These are phyloP conservation scores for Xyrauchen texanus DNA, from an alignment of 2,113 vertebrate genomes.

Conservation along the genomic window DNA sequence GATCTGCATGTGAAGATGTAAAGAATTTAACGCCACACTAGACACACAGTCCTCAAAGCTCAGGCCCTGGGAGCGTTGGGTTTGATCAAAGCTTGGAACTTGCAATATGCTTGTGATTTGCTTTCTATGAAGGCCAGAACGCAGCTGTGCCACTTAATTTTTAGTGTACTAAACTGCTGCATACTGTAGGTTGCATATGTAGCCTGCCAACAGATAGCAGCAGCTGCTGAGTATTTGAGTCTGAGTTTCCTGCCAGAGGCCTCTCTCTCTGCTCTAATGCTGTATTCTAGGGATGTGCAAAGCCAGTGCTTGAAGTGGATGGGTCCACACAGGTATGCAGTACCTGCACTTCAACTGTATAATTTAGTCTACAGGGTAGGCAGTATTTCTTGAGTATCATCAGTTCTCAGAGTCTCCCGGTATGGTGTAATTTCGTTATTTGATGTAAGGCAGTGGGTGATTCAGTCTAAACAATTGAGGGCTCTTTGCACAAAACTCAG, in stretches of 20 bases:
- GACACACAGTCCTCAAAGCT: not conserved
- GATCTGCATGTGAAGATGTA: conserved; percentile 19
- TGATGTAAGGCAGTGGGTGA: too few relatives aligned
- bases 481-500: too few relatives aligned
- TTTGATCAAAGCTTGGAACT: not conserved
- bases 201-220: conserved; percentile 56
- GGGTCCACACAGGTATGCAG: too few relatives aligned
- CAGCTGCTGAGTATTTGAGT: conserved; percentile 37
- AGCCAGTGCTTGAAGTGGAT: not conserved
- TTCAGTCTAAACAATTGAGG: too few relatives aligned
- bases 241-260: not conserved
- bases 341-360: too few relatives aligned
- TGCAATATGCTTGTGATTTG: not conserved
- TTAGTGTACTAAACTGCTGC: not conserved
- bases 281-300: too few relatives aligned
- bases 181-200: conserved; percentile 22
- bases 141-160: not conserved
- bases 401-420: too few relatives aligned
- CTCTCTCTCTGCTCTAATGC: not conserved
- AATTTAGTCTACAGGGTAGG: too few relatives aligned
- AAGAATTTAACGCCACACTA: conserved; percentile 10
- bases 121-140: not conserved
- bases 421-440: too few relatives aligned
- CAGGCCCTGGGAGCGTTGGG: not conserved
- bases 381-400: too few relatives aligned